Conservation (phyloP, 2,113 vertebrate genomes). For the Amblyornis subalaris region DNA sequence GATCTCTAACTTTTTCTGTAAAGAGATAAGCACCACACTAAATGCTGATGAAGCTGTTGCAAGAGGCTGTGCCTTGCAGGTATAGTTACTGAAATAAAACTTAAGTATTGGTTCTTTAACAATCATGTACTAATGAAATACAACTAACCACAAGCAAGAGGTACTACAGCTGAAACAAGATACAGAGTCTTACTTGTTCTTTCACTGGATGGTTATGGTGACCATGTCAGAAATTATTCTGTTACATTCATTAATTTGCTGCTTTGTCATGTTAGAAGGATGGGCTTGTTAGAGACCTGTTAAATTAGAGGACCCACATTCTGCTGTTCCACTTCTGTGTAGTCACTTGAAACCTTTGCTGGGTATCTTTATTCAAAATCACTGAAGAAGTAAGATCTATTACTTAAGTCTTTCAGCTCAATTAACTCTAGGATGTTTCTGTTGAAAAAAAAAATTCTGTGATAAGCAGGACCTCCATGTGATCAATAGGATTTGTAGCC, state of each 20-base stretch:
- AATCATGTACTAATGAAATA: not conserved
- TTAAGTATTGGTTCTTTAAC: not conserved
- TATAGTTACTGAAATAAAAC: slow-evolving; percentile 44
- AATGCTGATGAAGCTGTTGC: slow-evolving; percentile 96
- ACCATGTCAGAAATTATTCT: not conserved
- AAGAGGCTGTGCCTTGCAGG: slow-evolving; percentile 92
- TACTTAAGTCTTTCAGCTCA: not conserved
- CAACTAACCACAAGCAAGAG: not conserved
- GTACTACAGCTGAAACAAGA: not conserved
- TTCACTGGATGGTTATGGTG: not conserved
- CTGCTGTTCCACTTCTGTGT: not conserved
- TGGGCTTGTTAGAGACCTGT: not conserved
- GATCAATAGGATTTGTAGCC: not conserved
- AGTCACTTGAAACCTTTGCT: not conserved
- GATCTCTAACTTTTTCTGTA: slow-evolving; percentile 85
- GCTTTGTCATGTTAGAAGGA: not conserved
- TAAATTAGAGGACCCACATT: not conserved
- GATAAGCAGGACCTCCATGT: not conserved
- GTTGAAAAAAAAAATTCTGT: not conserved
- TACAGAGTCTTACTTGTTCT: not conserved
- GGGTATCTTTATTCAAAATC: not conserved
- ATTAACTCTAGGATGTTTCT: not conserved
- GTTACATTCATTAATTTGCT: not conserved
- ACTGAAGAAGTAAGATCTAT: not conserved
- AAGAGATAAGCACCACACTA: slow-evolving; percentile 93